A percentile compares a stretch with the other conserved stretches of the same genome.
These are phyloP conservation scores for Sweltsa coloradensis DNA, from an alignment of 1,140 invertebrate genomes.

Conservation along the genomic window DNA sequence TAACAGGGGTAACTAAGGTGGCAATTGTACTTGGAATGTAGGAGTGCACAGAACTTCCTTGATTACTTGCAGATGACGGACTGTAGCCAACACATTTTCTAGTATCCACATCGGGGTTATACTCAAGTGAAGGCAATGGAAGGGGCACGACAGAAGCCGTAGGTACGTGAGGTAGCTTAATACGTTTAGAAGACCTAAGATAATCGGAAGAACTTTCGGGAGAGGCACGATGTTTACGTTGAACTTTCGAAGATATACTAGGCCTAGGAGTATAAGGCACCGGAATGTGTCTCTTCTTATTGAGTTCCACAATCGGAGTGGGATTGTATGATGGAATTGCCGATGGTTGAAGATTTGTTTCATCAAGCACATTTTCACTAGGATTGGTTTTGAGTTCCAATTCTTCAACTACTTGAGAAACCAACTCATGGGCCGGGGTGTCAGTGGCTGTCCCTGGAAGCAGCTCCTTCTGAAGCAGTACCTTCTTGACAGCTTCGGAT, in stretches of 20 bases:
- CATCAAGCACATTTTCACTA: constrained; percentile 8
- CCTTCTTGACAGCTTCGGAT: constrained; percentile 36
- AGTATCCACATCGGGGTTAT: not conserved
- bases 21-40: constrained; percentile 6
- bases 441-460: constrained; percentile 28
- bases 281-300: constrained; percentile 36
- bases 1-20: not conserved
- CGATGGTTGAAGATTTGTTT: constrained; percentile 12
- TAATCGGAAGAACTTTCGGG: not conserved
- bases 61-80: constrained; percentile 1
- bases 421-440: constrained; percentile 23
- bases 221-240: not conserved
- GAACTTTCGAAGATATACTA: not conserved
- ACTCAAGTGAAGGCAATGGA: not conserved
- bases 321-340: constrained; percentile 39
- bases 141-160: constrained; percentile 26
- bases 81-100: not conserved
- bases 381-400: constrained; percentile 25
- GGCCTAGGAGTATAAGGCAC: constrained; percentile 22
- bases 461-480: constrained; percentile 28
- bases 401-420: constrained; percentile 31
- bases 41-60: not conserved
- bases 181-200: no score
- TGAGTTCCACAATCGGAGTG: constrained; percentile 42
- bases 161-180: no score